Percentiles rank a stretch among this genome's conserved stretches.
Conservation (phyloP, 2,113 vertebrate genomes). For the Poicephalus meyeri region DNA sequence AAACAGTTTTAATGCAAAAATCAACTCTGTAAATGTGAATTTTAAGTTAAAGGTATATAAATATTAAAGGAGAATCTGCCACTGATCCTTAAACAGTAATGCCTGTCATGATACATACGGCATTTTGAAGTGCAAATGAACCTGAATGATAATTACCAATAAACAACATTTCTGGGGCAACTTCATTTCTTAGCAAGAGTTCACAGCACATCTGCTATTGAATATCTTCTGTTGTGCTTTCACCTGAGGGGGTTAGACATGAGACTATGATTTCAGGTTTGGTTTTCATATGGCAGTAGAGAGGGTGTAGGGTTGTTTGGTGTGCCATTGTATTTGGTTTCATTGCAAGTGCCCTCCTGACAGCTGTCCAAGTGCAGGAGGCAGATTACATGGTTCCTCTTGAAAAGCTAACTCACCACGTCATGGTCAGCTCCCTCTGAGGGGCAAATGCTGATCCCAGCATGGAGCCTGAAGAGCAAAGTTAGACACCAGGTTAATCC, state of each 20-base stretch:
- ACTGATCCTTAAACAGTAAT: background rate
- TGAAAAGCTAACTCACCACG: background rate
- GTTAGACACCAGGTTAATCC: background rate
- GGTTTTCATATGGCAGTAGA: background rate
- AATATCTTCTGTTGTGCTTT: background rate
- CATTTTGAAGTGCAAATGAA: background rate
- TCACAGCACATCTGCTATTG: background rate
- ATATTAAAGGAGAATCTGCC: background rate
- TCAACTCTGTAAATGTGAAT: background rate
- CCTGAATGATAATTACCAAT: background rate
- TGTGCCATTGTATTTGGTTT: background rate
- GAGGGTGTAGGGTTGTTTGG: background rate
- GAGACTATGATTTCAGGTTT: background rate
- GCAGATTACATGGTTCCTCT: background rate
- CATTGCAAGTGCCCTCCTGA: background rate
- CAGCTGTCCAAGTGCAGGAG: background rate
- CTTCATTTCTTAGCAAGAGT: background rate
- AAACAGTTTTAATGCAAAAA: background rate
- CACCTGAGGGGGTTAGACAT: background rate
- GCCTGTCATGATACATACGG: background rate
- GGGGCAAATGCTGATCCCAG: background rate
- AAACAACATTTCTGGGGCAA: background rate
- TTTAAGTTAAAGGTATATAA: background rate
- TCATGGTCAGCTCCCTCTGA: background rate
- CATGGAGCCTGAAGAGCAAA: background rate